These are phyloP conservation scores for Mercenaria mercenaria DNA, from an alignment of 1,140 invertebrate species.

Conservation along the genomic window DNA sequence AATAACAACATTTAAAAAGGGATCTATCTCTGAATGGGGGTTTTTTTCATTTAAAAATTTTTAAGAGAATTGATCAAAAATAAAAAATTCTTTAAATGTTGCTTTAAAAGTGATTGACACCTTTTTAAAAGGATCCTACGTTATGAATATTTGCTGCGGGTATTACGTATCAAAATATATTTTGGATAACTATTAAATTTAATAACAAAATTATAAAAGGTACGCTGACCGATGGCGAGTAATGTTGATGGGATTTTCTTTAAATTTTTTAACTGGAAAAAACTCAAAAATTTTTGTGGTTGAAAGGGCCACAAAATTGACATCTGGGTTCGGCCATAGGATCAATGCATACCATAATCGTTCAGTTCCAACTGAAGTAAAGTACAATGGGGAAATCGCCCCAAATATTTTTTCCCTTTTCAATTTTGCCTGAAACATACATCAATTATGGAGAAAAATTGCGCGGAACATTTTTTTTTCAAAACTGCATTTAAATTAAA, in stretches of 20 bases:
- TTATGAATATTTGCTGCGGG: neutral
- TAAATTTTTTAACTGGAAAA: conserved; percentile 40
- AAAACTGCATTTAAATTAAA: too few species aligned
- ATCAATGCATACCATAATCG: conserved; percentile 41
- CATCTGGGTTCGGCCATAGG: neutral
- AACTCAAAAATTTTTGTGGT: conserved; percentile 71
- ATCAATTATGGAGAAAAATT: too few species aligned
- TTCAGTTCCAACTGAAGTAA: conserved; percentile 56
- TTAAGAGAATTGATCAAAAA: too few species aligned
- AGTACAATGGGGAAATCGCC: conserved; percentile 5
- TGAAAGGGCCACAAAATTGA: conserved; percentile 61
- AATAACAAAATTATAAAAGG: neutral
- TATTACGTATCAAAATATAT: neutral
- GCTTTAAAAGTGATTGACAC: too few species aligned
- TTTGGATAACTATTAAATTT: neutral
- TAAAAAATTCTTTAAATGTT: too few species aligned
- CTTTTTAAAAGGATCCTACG: too few species aligned
- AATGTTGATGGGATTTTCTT: conserved; percentile 1
- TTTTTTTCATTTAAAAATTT: too few species aligned
- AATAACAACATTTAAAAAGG: too few species aligned
- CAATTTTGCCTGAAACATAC: neutral
- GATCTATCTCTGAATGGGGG: too few species aligned
- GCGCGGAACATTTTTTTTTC: too few species aligned
- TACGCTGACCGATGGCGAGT: conserved; percentile 57
- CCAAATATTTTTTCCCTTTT: conserved; percentile 15